Base-by-base conservation (phyloP, 2,797 vertebrate species). In the Peromyscus nudipes region DNA sequence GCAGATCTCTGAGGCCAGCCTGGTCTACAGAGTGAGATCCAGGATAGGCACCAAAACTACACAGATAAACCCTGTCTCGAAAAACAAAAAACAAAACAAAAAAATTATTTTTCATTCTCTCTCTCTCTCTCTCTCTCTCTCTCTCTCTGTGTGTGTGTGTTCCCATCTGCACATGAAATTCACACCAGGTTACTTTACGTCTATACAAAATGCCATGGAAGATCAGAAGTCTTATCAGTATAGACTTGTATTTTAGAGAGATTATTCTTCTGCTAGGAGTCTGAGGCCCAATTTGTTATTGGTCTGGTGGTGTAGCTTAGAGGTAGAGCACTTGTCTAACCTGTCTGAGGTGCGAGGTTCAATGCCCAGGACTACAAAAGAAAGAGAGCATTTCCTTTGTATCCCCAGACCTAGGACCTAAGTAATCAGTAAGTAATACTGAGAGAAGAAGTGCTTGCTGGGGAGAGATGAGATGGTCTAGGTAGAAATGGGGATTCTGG, bases 191-290 rank as follows among this genome's bases (percentile, higher is more conserved):
- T 91, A 83, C 80, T 92, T 93, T 64, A 90, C 65, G 19, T 65
- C 52, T 87, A 16, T 89, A 40, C 14, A n/a, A 12, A 75, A 96
- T 8, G 49, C 12, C 13, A 13, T 60, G 43, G 87, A 92, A 82
- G 21, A 10, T 62, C n/a, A 69, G 64, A 52, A 25, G 31, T 92
- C 91, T 94, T 52, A 65, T 76, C 16, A 92, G n/a, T 86, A 92
- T 52, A 95, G 73, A 69, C 94, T 91, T 91, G 71, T 83, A 23
- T 95, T 96, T 90, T 94, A 55, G 73, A 77, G 64, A 85, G 29
- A 29, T 64, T 12, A 69, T 95, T 91, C 40, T 92, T 89, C 64
- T 95, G 31, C 19, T 91, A 27, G 23, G n/a, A 31, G 40, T 85
- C 82, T 93, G 55, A 43, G 84, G 52, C 90, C 64, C 81, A 84